Conservation (phyloP, 1,140 invertebrate genomes). For the Drosophila persimilis region DNA sequence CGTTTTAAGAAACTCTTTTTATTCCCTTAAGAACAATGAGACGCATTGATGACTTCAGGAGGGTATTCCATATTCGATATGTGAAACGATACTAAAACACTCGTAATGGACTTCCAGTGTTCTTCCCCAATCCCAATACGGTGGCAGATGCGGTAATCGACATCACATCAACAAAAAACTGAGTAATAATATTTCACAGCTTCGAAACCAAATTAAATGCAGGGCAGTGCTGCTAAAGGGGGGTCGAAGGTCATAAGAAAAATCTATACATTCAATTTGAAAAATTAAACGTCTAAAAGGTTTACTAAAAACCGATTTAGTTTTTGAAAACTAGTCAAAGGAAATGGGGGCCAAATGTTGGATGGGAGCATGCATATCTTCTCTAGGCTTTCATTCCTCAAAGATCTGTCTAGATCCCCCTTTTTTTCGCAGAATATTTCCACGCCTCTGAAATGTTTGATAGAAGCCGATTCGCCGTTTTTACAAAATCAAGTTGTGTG, state of each 20-base stretch:
- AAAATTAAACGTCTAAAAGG: too few species aligned
- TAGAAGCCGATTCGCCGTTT: conserved; percentile 4
- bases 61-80: too few species aligned
- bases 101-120: conserved; percentile 6
- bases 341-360: too few species aligned
- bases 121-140: conserved; percentile 39
- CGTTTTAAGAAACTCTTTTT: too few species aligned
- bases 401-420: not conserved
- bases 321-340: too few species aligned
- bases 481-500: not conserved
- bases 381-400: not conserved
- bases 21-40: too few species aligned
- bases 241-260: not conserved
- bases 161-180: conserved; percentile 7
- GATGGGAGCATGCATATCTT: too few species aligned
- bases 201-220: conserved; percentile 3
- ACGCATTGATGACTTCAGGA: too few species aligned
- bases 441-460: not conserved
- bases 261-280: not conserved
- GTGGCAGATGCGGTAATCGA: conserved; percentile 25
- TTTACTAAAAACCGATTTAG: too few species aligned
- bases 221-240: not conserved
- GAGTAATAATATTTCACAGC: conserved; percentile 21
- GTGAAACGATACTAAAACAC: too few species aligned
- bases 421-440: too few species aligned